phyloP scores from a whole-genome alignment of 2,113 vertebrate species.

The Alces alces region DNA sequence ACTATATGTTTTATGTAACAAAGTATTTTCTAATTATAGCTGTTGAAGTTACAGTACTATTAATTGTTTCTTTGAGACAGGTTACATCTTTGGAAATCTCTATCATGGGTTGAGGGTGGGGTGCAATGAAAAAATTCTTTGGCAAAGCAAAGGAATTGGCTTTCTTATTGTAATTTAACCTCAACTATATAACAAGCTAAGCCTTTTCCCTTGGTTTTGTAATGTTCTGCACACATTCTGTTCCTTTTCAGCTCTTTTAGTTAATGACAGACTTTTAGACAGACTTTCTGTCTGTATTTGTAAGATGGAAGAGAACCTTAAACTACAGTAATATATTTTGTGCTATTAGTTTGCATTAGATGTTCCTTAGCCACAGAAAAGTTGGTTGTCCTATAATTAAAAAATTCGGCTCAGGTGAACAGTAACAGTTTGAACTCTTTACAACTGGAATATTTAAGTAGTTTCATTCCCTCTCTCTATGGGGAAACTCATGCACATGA shows the following conservation, averaged over 20 bases:
- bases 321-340: not conserved
- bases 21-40: not conserved
- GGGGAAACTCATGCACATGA: not conserved
- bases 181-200: not conserved
- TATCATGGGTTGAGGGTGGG: not conserved
- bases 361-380: not conserved
- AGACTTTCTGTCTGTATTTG: not conserved
- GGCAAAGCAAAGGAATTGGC: not conserved
- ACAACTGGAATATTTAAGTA: not conserved
- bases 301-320: not conserved
- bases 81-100: not conserved
- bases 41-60: not conserved
- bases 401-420: not conserved
- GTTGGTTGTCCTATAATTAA: not conserved
- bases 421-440: not conserved
- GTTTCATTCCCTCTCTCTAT: not conserved
- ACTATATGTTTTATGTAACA: not conserved
- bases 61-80: not conserved
- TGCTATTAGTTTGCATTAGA: not conserved
- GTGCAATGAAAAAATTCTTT: not conserved
- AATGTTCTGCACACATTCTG: not conserved
- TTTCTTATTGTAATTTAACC: not conserved
- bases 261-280: no score
- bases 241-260: not conserved
- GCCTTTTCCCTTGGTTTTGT: not conserved